Percentiles rank a stretch among this genome's conserved stretches.
Conservation (phyloP, 2,888 invertebrate species). For the Catocala nupta region DNA sequence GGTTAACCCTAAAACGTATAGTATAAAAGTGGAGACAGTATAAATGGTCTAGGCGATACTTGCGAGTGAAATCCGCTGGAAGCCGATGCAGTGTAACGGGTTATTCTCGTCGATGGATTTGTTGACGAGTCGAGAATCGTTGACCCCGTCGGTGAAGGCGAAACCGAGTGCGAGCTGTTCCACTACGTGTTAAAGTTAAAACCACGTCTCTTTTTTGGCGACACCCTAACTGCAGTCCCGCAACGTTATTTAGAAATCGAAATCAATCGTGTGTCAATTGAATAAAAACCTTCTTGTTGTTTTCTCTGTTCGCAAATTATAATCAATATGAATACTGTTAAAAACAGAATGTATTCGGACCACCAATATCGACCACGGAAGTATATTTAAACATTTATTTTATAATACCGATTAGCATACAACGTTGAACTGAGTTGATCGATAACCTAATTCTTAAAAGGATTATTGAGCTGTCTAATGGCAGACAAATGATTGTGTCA, state of each 20-base stretch:
- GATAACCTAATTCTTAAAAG: conserved; percentile 7
- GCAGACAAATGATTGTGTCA: conserved; percentile 20
- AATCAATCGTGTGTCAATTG: not conserved
- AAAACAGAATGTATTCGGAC: too few relatives aligned
- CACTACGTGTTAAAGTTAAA: conserved; percentile 50
- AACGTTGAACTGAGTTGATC: not conserved
- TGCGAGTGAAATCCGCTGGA: conserved; percentile 79
- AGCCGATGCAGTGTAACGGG: conserved; percentile 83
- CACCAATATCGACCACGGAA: too few relatives aligned
- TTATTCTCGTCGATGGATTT: conserved; percentile 86
- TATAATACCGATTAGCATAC: too few relatives aligned
- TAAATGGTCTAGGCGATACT: conserved; percentile 73
- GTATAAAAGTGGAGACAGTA: conserved; percentile 56
- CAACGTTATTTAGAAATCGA: conserved; percentile 10
- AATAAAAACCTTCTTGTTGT: conserved; percentile 1
- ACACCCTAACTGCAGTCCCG: not conserved
- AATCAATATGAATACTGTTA: too few relatives aligned
- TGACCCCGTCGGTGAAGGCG: conserved; percentile 80
- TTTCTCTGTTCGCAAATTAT: conserved; percentile 1
- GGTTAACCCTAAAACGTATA: conserved; percentile 56
- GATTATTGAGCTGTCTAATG: conserved; percentile 11
- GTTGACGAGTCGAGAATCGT: conserved; percentile 84
- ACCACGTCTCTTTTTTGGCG: conserved; percentile 31
- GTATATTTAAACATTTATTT: too few relatives aligned
- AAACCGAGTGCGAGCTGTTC: conserved; percentile 74